These are phyloP conservation scores for Macrosoma leucophasiata DNA, from an alignment of 2,888 invertebrate species.

Conservation along the genomic window DNA sequence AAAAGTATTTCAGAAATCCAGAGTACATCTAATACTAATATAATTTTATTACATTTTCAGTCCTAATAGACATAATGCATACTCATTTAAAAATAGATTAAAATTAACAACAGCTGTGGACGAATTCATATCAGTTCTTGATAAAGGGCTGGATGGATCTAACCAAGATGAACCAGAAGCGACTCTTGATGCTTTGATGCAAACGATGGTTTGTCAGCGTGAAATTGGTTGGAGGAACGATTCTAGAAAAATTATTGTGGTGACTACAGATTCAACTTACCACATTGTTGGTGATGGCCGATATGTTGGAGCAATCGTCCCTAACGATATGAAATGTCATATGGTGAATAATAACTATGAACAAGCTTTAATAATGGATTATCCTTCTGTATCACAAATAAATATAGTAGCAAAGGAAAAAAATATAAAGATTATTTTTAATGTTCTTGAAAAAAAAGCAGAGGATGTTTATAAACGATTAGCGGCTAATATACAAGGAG, in stretches of 20 bases:
- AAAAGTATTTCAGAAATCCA: too few species aligned
- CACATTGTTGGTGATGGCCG: slow-evolving; percentile 88
- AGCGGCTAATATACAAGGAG: slow-evolving; percentile 79
- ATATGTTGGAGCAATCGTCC: slow-evolving; percentile 75
- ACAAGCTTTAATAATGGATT: slow-evolving; percentile 78
- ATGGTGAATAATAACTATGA: slow-evolving; percentile 70
- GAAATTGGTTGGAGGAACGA: slow-evolving; percentile 85
- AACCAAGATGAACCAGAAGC: slow-evolving; percentile 85
- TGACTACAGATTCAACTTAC: slow-evolving; percentile 85
- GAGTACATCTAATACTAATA: too few species aligned
- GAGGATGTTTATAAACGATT: slow-evolving; percentile 46
- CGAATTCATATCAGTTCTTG: slow-evolving; percentile 52
- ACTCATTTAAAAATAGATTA: slow-evolving; percentile 85
- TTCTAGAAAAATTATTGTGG: slow-evolving; percentile 83
- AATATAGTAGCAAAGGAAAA: slow-evolving; percentile 49
- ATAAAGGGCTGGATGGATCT: slow-evolving; percentile 50
- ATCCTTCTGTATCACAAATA: slow-evolving; percentile 84
- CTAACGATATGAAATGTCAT: slow-evolving; percentile 83
- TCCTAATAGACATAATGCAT: slow-evolving; percentile 75
- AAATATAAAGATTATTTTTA: slow-evolving; percentile 37
- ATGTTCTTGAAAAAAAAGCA: slow-evolving; percentile 25
- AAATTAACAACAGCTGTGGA: slow-evolving; percentile 74
- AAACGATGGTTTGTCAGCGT: slow-evolving; percentile 77
- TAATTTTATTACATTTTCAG: too few species aligned
- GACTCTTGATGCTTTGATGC: slow-evolving; percentile 91